Conservation (phyloP, 1,140 invertebrate species). For the Scaptomyza pallida region DNA sequence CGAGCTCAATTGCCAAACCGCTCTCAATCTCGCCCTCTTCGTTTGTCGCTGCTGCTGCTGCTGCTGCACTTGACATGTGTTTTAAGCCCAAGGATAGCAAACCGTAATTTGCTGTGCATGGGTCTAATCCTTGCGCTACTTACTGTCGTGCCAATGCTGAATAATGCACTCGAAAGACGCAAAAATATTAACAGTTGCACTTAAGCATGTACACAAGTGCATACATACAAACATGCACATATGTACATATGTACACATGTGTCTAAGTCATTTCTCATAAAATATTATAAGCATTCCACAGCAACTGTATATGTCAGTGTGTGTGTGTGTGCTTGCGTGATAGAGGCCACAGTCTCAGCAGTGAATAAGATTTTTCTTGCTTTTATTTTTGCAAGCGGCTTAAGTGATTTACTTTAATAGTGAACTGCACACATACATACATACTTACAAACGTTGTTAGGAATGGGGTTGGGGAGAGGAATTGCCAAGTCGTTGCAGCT, state of each 20-base stretch:
- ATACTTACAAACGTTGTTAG: no score
- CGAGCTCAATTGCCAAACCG: slow-evolving; percentile 4
- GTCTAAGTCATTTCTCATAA: slow-evolving; percentile 19
- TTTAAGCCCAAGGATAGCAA: slow-evolving; percentile 58
- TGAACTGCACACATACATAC: slow-evolving; percentile 16
- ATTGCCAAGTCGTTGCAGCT: slow-evolving; percentile 51
- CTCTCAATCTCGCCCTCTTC: slow-evolving; percentile 4
- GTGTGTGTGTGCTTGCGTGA: slow-evolving; percentile 6
- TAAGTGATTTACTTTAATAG: slow-evolving; percentile 73
- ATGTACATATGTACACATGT: not conserved
- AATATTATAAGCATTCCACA: slow-evolving; percentile 13
- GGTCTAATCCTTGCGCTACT: slow-evolving; percentile 73
- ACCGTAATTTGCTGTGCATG: slow-evolving; percentile 63
- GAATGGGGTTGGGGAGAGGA: slow-evolving; percentile 1
- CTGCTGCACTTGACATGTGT: slow-evolving; percentile 18
- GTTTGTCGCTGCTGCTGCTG: not conserved
- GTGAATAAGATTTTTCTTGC: slow-evolving; percentile 49
- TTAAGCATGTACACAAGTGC: slow-evolving; percentile 36
- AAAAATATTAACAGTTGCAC: slow-evolving; percentile 54
- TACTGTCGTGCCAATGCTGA: slow-evolving; percentile 69
- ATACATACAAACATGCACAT: not conserved
- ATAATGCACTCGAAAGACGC: slow-evolving; percentile 52
- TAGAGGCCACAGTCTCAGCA: slow-evolving; percentile 3
- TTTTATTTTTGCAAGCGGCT: slow-evolving; percentile 64
- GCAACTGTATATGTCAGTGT: slow-evolving; percentile 2